phyloP scores from a whole-genome alignment of 2,888 invertebrate genomes.

The Drymonia ruficornis region DNA sequence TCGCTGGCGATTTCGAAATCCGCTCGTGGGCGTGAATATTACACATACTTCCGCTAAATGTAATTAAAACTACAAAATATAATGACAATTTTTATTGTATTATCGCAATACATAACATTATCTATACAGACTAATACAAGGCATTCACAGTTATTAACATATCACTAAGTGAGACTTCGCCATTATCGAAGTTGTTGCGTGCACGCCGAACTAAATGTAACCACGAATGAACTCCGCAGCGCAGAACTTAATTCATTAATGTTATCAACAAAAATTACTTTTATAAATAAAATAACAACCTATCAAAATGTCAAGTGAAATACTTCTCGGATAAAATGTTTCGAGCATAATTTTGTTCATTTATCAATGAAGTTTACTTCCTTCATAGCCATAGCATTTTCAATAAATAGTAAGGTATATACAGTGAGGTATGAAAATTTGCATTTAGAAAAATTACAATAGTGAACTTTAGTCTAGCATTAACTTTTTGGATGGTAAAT shows the following conservation, averaged over 20 bases:
- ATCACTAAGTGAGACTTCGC: constrained; percentile 41
- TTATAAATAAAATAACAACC: constrained; percentile 32
- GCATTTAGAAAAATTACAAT: not conserved
- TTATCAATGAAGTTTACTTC: not conserved
- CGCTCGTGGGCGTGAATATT: no score
- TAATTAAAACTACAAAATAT: constrained; percentile 8
- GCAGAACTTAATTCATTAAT: constrained; percentile 24
- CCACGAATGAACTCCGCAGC: constrained; percentile 10
- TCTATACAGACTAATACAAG: constrained; percentile 56
- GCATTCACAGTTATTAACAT: constrained; percentile 59
- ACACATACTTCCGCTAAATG: no score
- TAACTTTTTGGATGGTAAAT: no score
- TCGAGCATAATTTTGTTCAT: not conserved
- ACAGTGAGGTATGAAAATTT: not conserved
- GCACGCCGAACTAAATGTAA: constrained; percentile 24
- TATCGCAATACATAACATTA: constrained; percentile 58
- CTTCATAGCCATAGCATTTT: not conserved
- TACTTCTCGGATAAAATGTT: not conserved
- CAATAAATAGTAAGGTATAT: not conserved
- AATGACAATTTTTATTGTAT: constrained; percentile 52
- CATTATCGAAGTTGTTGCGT: constrained; percentile 13
- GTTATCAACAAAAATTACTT: constrained; percentile 20
- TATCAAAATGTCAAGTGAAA: constrained; percentile 28
- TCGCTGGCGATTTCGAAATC: no score
- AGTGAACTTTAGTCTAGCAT: not conserved